Evolutionary conservation across 1,140 invertebrate genomes (phyloP).

Genomic region (Ptiloglossa arizonensis): DNA sequence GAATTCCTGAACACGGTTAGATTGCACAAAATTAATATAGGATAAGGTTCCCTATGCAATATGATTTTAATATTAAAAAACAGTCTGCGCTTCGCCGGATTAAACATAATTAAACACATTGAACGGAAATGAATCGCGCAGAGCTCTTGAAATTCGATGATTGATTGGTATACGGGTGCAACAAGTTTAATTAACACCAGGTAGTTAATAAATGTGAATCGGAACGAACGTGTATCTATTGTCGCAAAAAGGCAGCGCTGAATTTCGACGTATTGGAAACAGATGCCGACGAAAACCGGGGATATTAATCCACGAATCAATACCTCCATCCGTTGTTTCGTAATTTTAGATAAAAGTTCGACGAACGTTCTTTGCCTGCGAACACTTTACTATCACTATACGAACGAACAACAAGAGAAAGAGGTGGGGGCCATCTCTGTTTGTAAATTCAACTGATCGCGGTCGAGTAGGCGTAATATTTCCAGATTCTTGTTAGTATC

Average conservation of each 20-base stretch:
- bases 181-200: constrained; percentile 18
- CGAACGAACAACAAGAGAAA: no score
- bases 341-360: no score
- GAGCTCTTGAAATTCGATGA: constrained; percentile 1
- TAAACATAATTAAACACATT: constrained; percentile 12
- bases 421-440: neutral
- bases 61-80: neutral
- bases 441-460: neutral
- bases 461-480: neutral
- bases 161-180: neutral
- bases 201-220: neutral
- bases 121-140: neutral
- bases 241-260: neutral
- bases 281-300: neutral
- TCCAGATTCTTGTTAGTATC: neutral
- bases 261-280: neutral
- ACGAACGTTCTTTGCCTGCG: no score
- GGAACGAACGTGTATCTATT: neutral
- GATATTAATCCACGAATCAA: neutral
- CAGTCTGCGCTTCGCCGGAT: neutral
- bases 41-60: neutral
- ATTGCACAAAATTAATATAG: constrained; percentile 7
- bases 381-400: no score
- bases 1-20: neutral
- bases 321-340: neutral